Conservation (phyloP, 2,113 vertebrate genomes). For the Campylomormyrus numenius region DNA sequence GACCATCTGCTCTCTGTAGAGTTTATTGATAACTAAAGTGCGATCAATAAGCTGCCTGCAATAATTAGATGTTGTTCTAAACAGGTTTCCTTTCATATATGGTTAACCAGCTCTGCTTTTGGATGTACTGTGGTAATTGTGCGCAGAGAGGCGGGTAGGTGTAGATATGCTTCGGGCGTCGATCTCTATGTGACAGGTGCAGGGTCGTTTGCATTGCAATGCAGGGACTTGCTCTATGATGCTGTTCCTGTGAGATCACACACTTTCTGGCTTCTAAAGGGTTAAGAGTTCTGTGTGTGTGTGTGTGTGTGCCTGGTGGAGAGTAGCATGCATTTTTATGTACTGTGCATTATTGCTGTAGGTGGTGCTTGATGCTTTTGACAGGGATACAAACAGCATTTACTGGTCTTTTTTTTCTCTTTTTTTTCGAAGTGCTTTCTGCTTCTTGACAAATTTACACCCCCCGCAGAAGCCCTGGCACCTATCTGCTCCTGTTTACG, state of each 20-base stretch:
- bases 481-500: constrained; percentile 21
- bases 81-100: neutral
- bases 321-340: neutral
- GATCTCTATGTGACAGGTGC: neutral
- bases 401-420: neutral
- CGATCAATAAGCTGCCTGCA: neutral
- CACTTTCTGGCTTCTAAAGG: neutral
- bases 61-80: neutral
- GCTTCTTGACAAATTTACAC: constrained; percentile 18
- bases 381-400: constrained; percentile 20
- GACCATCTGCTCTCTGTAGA: neutral
- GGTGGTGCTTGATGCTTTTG: neutral
- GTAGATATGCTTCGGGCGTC: neutral
- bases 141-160: neutral
- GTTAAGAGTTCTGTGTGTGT: constrained; percentile 4
- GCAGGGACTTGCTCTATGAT: neutral
- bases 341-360: neutral
- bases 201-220: neutral
- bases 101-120: neutral
- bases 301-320: neutral
- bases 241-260: neutral
- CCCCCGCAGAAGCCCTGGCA: constrained; percentile 7
- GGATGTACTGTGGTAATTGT: neutral
- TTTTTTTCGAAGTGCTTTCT: neutral
- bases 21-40: neutral